phyloP scores from a whole-genome alignment of 2,888 invertebrate species.

The Ischnura elegans region DNA sequence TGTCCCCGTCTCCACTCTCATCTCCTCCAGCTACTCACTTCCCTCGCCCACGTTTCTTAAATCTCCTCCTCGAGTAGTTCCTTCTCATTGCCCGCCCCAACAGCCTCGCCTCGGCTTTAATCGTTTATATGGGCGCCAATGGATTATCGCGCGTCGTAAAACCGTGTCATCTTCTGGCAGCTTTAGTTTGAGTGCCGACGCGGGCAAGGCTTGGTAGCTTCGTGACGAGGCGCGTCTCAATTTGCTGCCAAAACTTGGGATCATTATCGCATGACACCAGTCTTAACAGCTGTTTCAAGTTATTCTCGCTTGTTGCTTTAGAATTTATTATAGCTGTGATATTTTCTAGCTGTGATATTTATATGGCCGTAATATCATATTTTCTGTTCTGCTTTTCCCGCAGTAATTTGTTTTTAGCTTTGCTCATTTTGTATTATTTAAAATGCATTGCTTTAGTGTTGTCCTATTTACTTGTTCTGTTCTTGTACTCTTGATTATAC shows the following conservation, averaged over 20 bases:
- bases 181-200: background rate
- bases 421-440: no score
- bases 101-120: constrained; percentile 15
- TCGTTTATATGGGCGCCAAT: background rate
- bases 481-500: no score
- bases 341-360: background rate
- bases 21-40: background rate
- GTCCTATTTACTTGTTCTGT: no score
- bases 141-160: constrained; percentile 20
- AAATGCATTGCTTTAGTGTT: no score
- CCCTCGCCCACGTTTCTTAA: background rate
- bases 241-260: background rate
- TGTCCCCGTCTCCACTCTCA: background rate
- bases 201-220: background rate
- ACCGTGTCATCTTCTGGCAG: background rate
- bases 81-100: background rate
- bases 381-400: background rate
- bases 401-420: background rate
- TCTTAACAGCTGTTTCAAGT: background rate
- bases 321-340: background rate
- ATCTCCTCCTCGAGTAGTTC: background rate
- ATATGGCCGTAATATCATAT: background rate
- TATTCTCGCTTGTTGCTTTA: background rate
- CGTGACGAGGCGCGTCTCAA: background rate
- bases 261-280: background rate